Evolutionary conservation across 53 echinoderm and acorn worm species (phyloP).

Genomic region (Zoroaster sp.): DNA sequence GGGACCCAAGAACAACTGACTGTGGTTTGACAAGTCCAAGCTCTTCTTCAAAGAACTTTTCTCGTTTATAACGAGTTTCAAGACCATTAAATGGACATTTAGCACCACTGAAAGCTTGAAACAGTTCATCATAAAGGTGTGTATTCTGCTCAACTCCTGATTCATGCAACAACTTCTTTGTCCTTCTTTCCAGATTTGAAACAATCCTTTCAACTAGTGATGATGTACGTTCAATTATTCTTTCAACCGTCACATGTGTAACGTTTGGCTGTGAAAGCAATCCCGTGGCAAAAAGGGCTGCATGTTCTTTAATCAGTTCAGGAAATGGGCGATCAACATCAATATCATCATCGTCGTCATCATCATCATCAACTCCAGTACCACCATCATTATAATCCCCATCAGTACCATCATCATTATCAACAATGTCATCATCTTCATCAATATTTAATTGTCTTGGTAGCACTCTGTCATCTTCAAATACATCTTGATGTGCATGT

Average conservation of each 20-base stretch:
- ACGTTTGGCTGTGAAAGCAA: slow-evolving; percentile 24
- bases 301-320: not conserved
- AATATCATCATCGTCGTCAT: too few species aligned
- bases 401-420: too few species aligned
- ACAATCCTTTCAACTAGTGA: not conserved
- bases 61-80: not conserved
- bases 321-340: not conserved
- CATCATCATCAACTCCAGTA: too few species aligned
- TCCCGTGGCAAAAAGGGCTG: not conserved
- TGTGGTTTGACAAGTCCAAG: slow-evolving; percentile 4
- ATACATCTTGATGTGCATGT: not conserved
- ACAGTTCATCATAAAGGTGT: not conserved
- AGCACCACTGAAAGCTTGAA: not conserved
- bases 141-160: not conserved
- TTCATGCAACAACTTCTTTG: not conserved
- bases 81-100: slow-evolving; percentile 25
- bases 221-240: not conserved
- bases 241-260: slow-evolving; percentile 29
- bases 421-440: too few species aligned
- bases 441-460: too few species aligned
- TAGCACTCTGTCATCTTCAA: not conserved
- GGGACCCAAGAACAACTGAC: slow-evolving; percentile 10
- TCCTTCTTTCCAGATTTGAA: not conserved
- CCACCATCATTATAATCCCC: too few species aligned
- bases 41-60: slow-evolving; percentile 11